Base-by-base conservation (phyloP, 2,113 vertebrate genomes). In the Cebus imitator region DNA sequence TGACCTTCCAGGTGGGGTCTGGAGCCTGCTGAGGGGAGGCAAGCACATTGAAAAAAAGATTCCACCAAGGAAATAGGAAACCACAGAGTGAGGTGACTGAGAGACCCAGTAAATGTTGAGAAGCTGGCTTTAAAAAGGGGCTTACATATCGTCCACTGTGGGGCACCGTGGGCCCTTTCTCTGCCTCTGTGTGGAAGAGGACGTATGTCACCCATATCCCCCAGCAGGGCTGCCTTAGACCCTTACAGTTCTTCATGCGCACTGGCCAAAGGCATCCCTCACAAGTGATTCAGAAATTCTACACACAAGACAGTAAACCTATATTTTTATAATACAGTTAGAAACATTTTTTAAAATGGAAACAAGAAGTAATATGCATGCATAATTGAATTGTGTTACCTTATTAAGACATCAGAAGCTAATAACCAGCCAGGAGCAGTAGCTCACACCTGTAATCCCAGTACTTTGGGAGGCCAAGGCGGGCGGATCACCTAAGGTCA, bases 261-360 rank as follows among this genome's bases (percentile, higher is more conserved):
- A 9, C 13, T 55, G 66, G 11, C 78, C 52, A 58, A 21, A 95
- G 79, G 58, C 75, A 43, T 48, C 78, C 58, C 37, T 90, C 8
- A 3, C 13, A 64, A 55, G 87, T 57, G 32, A 94, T 23, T 78
- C 20, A 35, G 70, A 96, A 86, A 82, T 35, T 68, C 48, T 55
- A 48, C 23, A 75, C 80, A 8, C 30, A 27, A 52, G 55, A 45
- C 1, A 40, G 50, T 72, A 48, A 45, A 61, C 72, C 66, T 58
- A 14, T 82, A 18, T 84, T 76, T 84, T 91, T 83, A 83, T 80
- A n/a, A 82, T 35, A 83, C 4, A 84, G 27, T 58, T 92, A 68
- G 61, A 91, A 90, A 90, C 78, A 37, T 61, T 72, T 72, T 94
- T 87, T 37, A 25, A n/a, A 61, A 57, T 78, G 66, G 35, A 87